A percentile compares a stretch with the other conserved stretches of the same genome.
Conservation (phyloP, 2,888 invertebrate genomes). For the Callyntrura sp. region DNA sequence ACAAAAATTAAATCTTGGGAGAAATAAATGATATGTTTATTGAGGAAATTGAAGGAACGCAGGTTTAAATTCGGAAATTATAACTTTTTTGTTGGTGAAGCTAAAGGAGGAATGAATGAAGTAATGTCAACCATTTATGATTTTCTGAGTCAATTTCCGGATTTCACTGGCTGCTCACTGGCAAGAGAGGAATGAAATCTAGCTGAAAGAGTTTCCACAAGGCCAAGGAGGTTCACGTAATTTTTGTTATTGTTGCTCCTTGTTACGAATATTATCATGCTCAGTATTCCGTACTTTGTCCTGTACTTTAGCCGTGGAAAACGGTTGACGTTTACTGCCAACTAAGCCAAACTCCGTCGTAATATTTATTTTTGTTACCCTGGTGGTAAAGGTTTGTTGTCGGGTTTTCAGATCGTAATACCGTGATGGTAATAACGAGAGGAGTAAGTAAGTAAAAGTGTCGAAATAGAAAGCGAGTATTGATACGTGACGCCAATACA, state of each 20-base stretch:
- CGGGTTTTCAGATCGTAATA: slow-evolving; percentile 5
- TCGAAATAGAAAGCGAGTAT: slow-evolving; percentile 45
- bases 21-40: neutral
- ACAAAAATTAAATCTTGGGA: slow-evolving; percentile 19
- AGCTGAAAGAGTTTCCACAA: neutral
- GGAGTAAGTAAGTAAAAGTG: slow-evolving; percentile 26
- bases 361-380: no score
- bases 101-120: neutral
- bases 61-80: slow-evolving; percentile 45
- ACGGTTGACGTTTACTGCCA: no score
- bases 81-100: slow-evolving; percentile 17
- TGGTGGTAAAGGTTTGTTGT: slow-evolving; percentile 15
- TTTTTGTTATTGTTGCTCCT: no score
- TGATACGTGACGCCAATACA: slow-evolving; percentile 76
- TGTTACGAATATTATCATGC: neutral
- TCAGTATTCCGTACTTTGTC: neutral
- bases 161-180: neutral
- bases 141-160: slow-evolving; percentile 33
- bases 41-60: slow-evolving; percentile 20
- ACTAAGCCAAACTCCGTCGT: no score
- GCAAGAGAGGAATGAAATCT: neutral
- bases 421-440: slow-evolving; percentile 23
- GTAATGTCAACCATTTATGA: slow-evolving; percentile 15
- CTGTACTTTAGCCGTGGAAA: no score
- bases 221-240: no score